Evolutionary conservation across 1,140 invertebrate species (phyloP), one percentile per base, ranked within the genome.

Genomic region (Bilobella aurantiaca): DNA sequence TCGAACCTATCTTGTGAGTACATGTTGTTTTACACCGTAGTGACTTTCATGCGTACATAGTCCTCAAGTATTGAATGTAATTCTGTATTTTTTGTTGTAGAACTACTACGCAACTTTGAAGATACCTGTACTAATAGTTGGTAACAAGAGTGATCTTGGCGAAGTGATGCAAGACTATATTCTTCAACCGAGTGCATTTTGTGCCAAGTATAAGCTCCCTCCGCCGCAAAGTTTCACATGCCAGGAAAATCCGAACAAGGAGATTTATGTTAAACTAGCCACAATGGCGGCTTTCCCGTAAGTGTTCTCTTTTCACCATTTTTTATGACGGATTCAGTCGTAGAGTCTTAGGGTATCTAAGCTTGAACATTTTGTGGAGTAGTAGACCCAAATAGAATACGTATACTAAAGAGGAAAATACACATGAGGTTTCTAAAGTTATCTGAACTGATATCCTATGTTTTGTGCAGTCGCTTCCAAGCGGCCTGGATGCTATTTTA

Each of bases 281-380:
- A 98, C 95, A 28, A 98, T 99, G 94, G 95, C 96, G 72, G 93
- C 93, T 34, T 98, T 97, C 80, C 96, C 96, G 93, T 98, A 87
- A 93, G 93, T 93, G n/a, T n/a, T n/a, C n/a, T n/a, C n/a, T n/a
- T n/a, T n/a, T n/a, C n/a, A n/a, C n/a, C n/a, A n/a, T n/a, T n/a
- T n/a, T n/a, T n/a, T n/a, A n/a, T n/a, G n/a, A n/a, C n/a, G n/a
- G n/a, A n/a, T n/a, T n/a, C n/a, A n/a, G n/a, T 80, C 73, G 47
- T 23, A n/a, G n/a, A n/a, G n/a, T n/a, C n/a, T n/a, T n/a, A n/a
- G n/a, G n/a, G n/a, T n/a, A n/a, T n/a, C n/a, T n/a, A n/a, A n/a
- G n/a, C n/a, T n/a, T n/a, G n/a, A n/a, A n/a, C n/a, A n/a, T n/a
- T n/a, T n/a, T n/a, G n/a, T n/a, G n/a, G n/a, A n/a, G n/a, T n/a